phyloP scores from a whole-genome alignment of 2,113 vertebrate species.

The Hippolais icterina region DNA sequence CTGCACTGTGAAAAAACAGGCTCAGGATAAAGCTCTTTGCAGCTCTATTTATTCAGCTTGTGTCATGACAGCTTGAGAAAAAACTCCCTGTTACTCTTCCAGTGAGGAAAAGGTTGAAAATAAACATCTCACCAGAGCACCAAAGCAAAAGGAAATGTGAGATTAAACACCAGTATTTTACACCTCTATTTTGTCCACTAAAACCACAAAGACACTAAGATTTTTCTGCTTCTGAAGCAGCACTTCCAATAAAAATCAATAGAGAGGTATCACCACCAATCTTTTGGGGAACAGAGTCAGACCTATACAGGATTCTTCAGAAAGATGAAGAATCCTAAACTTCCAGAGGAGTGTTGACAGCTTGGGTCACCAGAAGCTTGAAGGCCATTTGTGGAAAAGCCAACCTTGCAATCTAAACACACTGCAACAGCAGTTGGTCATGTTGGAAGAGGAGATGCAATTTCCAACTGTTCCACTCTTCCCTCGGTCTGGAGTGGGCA shows the following conservation, averaged over 20 bases:
- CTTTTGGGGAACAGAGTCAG: neutral
- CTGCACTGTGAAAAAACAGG: neutral
- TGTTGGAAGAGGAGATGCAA: neutral
- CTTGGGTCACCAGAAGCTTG: neutral
- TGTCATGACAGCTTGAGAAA: conserved; percentile 28
- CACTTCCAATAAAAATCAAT: neutral
- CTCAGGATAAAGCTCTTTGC: neutral
- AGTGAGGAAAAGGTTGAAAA: neutral
- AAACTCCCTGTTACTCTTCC: neutral
- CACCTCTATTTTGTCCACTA: neutral
- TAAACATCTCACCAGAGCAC: neutral
- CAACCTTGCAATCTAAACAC: neutral
- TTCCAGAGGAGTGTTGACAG: neutral
- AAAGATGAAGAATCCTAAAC: neutral
- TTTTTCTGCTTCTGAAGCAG: neutral
- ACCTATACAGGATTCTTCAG: neutral
- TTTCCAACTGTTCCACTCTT: neutral
- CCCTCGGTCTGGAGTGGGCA: neutral
- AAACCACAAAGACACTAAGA: neutral
- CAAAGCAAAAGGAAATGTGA: neutral
- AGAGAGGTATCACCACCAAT: neutral
- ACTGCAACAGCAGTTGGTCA: neutral
- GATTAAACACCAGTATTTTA: neutral
- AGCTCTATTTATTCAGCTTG: conserved; percentile 52
- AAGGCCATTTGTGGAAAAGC: neutral